Base-by-base conservation (phyloP, 2,113 vertebrate species). In the Ciconia stormi region DNA sequence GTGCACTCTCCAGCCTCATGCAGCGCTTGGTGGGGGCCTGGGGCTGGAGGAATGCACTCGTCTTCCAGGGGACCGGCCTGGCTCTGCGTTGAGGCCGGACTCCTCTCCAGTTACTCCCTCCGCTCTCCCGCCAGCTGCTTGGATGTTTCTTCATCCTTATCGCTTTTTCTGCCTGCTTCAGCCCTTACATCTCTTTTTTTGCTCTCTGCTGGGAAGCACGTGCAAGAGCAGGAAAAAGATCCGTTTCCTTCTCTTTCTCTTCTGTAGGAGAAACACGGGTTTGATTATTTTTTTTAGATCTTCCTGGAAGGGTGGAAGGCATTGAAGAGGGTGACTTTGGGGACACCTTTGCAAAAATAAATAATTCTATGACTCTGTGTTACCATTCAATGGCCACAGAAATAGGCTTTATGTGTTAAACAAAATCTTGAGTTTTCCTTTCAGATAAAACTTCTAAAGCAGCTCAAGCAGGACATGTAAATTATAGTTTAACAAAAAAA, bases 1-100 rank as follows among this genome's bases (percentile, higher is more conserved):
- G 7, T 72, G 12, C 21, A 6, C 32, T 55, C 19, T 76, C 26
- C 26, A 46, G 62, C 25, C 16, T 72, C 44, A 19, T 15, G 11
- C 11, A 34, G 40, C 0, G 0, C 42, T 63, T 0, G 0, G 5
- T 8, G 53, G 25, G 20, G 17, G 62, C 32, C 32, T 20, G 66
- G 6, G 9, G 2, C 11, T 16, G 7, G 34, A 34, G 32, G 3
- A 36, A 13, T 46, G 11, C 23, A 4, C 14, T 61, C 4, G 0
- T 16, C 27, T 70, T 80, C 52, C 17, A 30, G 47, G 15, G 58
- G 1, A 50, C 6, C 1, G 8, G 23, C 11, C 13, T 58, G 44
- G 22, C 29, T 80, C 71, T 89, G 36, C 59, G n/a, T 9, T 2
- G 4, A 53, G 50, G 22, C n/a, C n/a, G 71, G 17, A 21, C 30